Percentiles rank a stretch among this genome's conserved stretches.
Evolutionary conservation across 2,113 vertebrate genomes (phyloP).

Genomic region (Rhizomys pruinosus): DNA sequence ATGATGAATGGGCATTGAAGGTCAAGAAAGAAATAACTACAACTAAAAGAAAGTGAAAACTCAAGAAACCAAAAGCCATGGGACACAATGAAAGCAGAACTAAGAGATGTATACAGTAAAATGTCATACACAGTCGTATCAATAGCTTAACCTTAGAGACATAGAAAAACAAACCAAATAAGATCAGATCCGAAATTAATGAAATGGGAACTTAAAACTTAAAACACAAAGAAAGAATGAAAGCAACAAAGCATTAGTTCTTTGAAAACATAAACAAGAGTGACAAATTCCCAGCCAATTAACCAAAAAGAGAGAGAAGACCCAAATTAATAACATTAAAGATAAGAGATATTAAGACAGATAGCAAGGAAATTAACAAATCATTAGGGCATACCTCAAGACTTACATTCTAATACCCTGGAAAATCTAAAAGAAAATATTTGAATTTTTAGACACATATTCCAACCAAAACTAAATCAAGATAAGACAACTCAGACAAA

Average conservation of each 20-base stretch:
- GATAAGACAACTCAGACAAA: neutral
- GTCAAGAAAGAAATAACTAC: neutral
- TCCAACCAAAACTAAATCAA: neutral
- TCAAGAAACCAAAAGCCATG: neutral
- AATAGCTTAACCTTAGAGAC: neutral
- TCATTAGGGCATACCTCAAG: neutral
- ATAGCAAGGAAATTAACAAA: neutral
- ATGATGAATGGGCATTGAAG: neutral
- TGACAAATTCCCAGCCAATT: neutral
- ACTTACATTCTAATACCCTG: neutral
- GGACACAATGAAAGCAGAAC: neutral
- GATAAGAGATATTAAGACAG: neutral
- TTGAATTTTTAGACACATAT: no score
- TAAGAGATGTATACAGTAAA: neutral
- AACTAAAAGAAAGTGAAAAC: neutral
- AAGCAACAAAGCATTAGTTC: neutral
- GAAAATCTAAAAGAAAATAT: neutral
- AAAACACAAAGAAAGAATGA: neutral
- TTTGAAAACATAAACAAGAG: neutral
- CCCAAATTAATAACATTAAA: neutral
- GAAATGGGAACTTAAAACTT: neutral
- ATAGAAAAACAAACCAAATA: neutral
- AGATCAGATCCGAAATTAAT: neutral
- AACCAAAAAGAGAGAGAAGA: neutral
- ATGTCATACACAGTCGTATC: neutral